Base-by-base conservation (phyloP, 1,140 invertebrate species). In the Drosophila orena region DNA sequence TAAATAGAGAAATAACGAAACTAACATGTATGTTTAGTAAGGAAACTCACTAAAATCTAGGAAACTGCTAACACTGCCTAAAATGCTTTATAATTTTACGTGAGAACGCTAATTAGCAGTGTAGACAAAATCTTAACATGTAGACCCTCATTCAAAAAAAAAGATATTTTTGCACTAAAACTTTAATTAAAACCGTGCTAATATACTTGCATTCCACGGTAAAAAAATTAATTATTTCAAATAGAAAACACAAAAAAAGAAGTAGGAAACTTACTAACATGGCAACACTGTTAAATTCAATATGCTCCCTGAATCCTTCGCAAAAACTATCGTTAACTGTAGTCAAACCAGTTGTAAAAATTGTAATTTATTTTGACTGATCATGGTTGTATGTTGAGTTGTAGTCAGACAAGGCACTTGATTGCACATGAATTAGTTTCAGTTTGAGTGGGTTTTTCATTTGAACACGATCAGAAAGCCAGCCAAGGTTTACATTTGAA, bases 341-440 rank as follows among this genome's bases (percentile, higher is more conserved):
- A 44, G 61, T 68, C 64, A 22, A 68, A 68, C 64, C 64, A 68
- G 64, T 68, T 68, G 49, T 52, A 35, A 20, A 37, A 35, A 46
- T 24, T 66, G 24, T 40, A 38, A 64, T 64, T 64, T 66, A 64
- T 68, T 61, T 66, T 65, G 27, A 52, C 44, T 66, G 27, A 66
- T 66, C 59, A 66, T 49, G 58, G 62, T 14, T 64, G 43, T 38
- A 44, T 61, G 58, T 22, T 58, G 57, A 62, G 64, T 35, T 66
- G 64, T 30, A 61, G 59, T 64, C 47, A 37, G 62, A 66, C 64
- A 62, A 66, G 62, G 50, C 58, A 62, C 58, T 49, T 66, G 62
- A 66, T 66, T 66, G 64, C 65, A 58, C 65, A 69, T 68, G 46
- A 57, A 58, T 58, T 47, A 72, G 65, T 71, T 60, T 60, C 24